Percentiles rank a stretch among this genome's conserved stretches.
phyloP scores from a whole-genome alignment of 2,888 invertebrate species.

The Pollenia amentaria region DNA sequence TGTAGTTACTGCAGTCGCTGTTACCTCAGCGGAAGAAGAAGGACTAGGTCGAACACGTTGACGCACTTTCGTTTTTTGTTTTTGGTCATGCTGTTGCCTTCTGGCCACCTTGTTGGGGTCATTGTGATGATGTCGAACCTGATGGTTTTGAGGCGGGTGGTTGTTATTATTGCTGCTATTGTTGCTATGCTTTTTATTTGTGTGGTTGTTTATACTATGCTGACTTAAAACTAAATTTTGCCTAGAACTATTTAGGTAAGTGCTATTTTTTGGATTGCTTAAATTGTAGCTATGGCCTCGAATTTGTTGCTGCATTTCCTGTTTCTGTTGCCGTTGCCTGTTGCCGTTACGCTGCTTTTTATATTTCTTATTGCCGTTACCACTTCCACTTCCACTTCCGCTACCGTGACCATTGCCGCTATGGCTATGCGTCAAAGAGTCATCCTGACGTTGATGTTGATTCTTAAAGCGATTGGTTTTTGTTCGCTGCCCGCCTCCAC shows the following conservation, averaged over 20 bases:
- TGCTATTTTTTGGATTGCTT: slow-evolving; percentile 76
- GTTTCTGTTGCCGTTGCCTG: slow-evolving; percentile 73
- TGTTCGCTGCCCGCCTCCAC: slow-evolving; percentile 55
- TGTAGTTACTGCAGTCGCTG: slow-evolving; percentile 65
- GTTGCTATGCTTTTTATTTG: slow-evolving; percentile 74
- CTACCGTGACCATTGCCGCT: slow-evolving; percentile 57
- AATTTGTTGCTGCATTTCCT: slow-evolving; percentile 70
- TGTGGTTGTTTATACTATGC: slow-evolving; percentile 75
- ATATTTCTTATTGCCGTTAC: slow-evolving; percentile 74
- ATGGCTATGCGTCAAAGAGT: slow-evolving; percentile 10
- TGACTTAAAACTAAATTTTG: slow-evolving; percentile 74
- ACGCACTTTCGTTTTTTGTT: slow-evolving; percentile 79
- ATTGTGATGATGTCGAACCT: slow-evolving; percentile 83
- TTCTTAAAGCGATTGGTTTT: slow-evolving; percentile 58
- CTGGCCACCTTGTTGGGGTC: slow-evolving; percentile 81
- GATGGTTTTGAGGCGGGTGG: slow-evolving; percentile 80
- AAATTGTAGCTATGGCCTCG: slow-evolving; percentile 78
- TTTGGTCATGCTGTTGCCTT: slow-evolving; percentile 81
- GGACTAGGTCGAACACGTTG: slow-evolving; percentile 76
- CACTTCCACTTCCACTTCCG: slow-evolving; percentile 63
- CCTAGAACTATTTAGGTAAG: slow-evolving; percentile 74
- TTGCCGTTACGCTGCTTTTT: slow-evolving; percentile 73
- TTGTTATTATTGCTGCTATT: slow-evolving; percentile 75
- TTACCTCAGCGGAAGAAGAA: slow-evolving; percentile 75
- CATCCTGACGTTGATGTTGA: slow-evolving; percentile 28